Evolutionary conservation across 2,113 vertebrate genomes (phyloP), one percentile per base, ranked within the genome.

Genomic region (Jaculus jaculus): DNA sequence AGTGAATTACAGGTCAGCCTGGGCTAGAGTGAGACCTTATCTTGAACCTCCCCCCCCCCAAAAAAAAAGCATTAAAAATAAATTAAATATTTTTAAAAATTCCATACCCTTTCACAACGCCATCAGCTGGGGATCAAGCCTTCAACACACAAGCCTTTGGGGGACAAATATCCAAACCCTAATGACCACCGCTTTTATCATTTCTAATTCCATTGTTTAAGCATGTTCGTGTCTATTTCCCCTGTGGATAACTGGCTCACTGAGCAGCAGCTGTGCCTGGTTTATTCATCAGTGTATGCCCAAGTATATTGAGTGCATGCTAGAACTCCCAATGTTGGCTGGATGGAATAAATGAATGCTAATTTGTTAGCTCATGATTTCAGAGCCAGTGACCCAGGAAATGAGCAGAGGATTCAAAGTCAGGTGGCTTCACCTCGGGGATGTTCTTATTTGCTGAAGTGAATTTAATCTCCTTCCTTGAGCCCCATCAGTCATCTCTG

Each of bases 331-430:
- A 78, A 69, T n/a, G 78, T 47, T 61, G 54, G 24, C 26, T 87
- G 85, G 61, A 9, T 90, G 72, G 72, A 87, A 90, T 84, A 87
- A 71, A 61, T 84, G 71, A 60, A 84, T 83, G 37, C 17, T 86
- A 86, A 93, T 58, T 58, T 54, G 66, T 74, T 75, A 60, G 58
- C 26, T 72, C n/a, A 28, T 60, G 13, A 58, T 68, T 84, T 91
- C 75, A 28, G 30, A 58, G 28, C 34, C 47, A 58, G 60, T n/a
- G 69, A 92, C 71, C 47, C 58, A 63, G 23, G 77, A 87, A 87
- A 63, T 11, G 12, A 60, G 10, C 60, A 32, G 5, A n/a, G 17
- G 13, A 28, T 58, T 51, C 75, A 66, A 28, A 71, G 21, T 51
- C 61, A 66, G 16, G 39, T 21, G 39, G 58, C 11, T 74, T 60